Conservation (phyloP, 1,140 invertebrate genomes). For the Chironomus tepperi region DNA sequence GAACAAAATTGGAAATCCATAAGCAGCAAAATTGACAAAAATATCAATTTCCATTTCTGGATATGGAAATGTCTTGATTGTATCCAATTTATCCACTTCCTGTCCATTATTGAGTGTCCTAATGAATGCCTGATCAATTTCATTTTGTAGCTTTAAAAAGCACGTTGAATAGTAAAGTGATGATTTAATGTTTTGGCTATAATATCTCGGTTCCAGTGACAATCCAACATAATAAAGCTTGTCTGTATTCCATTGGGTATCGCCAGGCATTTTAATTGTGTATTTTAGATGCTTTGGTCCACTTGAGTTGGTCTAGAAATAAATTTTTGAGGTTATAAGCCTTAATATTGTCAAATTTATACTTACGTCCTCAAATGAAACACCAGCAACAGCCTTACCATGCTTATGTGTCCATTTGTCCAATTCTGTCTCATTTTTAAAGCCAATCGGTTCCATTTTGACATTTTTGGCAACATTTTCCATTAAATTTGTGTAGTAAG, state of each 20-base stretch:
- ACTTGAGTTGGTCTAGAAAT: neutral
- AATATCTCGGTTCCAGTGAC: neutral
- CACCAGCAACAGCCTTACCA: neutral
- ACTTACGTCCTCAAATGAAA: neutral
- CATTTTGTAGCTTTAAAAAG: neutral
- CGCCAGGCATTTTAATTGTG: neutral
- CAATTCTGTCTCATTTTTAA: neutral
- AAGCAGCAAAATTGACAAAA: neutral
- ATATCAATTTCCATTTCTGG: neutral
- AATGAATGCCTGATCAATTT: neutral
- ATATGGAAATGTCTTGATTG: neutral
- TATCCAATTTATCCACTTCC: neutral
- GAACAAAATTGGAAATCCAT: neutral
- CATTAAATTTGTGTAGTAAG: neutral
- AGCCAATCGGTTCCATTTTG: neutral
- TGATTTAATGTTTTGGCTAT: neutral
- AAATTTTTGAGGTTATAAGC: neutral
- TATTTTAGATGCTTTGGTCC: neutral
- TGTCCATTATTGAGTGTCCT: neutral
- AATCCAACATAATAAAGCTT: neutral
- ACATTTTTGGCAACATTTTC: neutral
- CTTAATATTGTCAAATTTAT: neutral
- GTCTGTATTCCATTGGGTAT: neutral
- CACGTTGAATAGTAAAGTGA: neutral
- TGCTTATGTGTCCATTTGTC: neutral